Base-by-base conservation (phyloP, 2,888 invertebrate species). In the Metacarcinus magister region DNA sequence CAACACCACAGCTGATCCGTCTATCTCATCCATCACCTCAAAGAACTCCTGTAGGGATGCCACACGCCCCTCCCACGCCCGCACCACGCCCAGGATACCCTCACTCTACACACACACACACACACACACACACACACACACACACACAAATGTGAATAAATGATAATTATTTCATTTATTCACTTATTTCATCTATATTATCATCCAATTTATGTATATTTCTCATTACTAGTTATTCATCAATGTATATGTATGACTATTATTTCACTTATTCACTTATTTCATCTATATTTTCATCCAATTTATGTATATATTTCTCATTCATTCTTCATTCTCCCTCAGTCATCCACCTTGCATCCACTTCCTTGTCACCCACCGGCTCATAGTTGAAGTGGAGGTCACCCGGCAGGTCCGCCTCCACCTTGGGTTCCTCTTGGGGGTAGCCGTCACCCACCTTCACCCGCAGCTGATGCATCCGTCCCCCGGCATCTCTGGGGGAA, bases 321-420 rank as follows among this genome's bases (percentile, higher is more conserved):
- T 32, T 32, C 82, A 28, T 10, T 19, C 10, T 2, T 28, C 32
- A 92, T 48, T 39, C 19, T 16, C 32, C 13, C 8, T 32, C 48
- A 48, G 28, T 44, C 44, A 23, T 90, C 44, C 32, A n/a, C 90
- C 44, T 43, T 19, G 2, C 90, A 90, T 23, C 43, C 43, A 19
- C 44, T 43, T 92, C 92, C 75, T 28, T 10, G 4, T 23, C 44
- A 95, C 96, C 54, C 48, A 96, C 96, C 90, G 75, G 32, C 60
- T 96, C 95, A 92, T 96, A 96, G 16, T 91, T 39, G 39, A 92
- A 60, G 2, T 39, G 1, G 2, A 96, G 54, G 19, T 94, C 96
- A 5, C 19, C 75, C 13, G 96, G 96, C n/a, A 96, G 87, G 23
- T 96, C 96, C 10, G 95, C 95, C 43, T 96, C 93, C 16, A 96